Base-by-base conservation (phyloP, 2,888 invertebrate genomes). In the Scaptomyza caliginosa region DNA sequence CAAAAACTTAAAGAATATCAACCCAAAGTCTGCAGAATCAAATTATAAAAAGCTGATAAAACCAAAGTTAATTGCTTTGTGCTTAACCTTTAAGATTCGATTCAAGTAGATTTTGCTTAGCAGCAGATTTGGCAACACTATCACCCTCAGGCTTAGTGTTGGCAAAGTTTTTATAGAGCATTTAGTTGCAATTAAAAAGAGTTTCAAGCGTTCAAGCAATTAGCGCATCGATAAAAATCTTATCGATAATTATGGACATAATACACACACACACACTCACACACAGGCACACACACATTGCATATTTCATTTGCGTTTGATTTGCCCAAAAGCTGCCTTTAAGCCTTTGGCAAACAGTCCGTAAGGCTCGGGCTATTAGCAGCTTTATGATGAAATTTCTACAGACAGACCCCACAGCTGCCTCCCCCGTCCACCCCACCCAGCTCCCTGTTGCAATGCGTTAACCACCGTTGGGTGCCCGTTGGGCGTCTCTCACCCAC, bases 331-430 rank as follows among this genome's bases (percentile, higher is more conserved):
- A 40, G 40, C 49, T 40, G 36, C 11, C 72, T 71, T 71, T 52
- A 57, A 71, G 72, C 57, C 65, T 32, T 56, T 57, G 36, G 51
- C 49, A 69, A 68, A 63, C 55, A 55, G 36, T 63, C 30, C 38
- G 54, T 42, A 50, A 46, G 51, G 45, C 42, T 30, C 4, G 38
- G 55, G 58, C 78, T 59, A 71, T 79, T 78, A 78, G 72, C 60
- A 49, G 76, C 62, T 52, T 57, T 55, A 56, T 51, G 62, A 56
- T 62, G 48, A 46, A 56, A 60, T 32, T 57, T 52, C 28, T 23
- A n/a, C n/a, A n/a, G 10, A 26, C 56, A 24, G 30, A 13, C 4
- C 5, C 32, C 16, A 16, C 16, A 6, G 38, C 56, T 2, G n/a
- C 13, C 42, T 10, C 5, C 24, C 13, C 43, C 26, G 43, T 17